Conservation (phyloP, 2,888 invertebrate genomes). For the Lasioglossum villosulum region DNA sequence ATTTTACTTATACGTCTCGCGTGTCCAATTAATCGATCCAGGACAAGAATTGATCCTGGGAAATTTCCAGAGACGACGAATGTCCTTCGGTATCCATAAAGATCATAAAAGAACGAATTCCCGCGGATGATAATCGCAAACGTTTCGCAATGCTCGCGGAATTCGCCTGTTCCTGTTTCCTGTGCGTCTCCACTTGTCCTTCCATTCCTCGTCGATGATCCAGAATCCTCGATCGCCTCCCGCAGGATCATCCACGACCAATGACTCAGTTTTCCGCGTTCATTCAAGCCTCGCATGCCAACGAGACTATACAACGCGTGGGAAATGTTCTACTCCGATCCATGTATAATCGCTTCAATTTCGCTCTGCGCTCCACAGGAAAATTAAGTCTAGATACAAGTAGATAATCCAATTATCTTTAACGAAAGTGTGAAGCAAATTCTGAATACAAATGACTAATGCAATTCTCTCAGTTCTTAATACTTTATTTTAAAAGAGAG, state of each 20-base stretch:
- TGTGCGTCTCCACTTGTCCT: conserved; percentile 69
- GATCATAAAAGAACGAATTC: conserved; percentile 54
- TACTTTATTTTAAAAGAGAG: background rate
- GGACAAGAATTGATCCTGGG: background rate
- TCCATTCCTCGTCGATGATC: conserved; percentile 79
- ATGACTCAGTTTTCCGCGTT: conserved; percentile 40
- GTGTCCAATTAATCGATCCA: background rate
- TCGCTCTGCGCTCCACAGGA: background rate
- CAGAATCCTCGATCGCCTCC: conserved; percentile 57
- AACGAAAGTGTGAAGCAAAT: background rate
- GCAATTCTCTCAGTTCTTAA: background rate
- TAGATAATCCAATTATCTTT: background rate
- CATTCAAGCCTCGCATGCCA: conserved; percentile 53
- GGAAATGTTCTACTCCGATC: conserved; percentile 37
- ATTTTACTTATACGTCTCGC: no score
- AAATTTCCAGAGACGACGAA: conserved; percentile 45
- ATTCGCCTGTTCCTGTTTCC: conserved; percentile 72
- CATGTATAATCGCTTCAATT: background rate
- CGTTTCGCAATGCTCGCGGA: conserved; percentile 71
- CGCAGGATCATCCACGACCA: conserved; percentile 42
- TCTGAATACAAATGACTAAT: background rate
- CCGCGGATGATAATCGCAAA: conserved; percentile 47
- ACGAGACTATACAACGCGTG: conserved; percentile 55
- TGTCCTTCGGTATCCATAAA: conserved; percentile 45
- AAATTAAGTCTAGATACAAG: background rate